Conservation (phyloP, 2,113 vertebrate genomes). For the Ammospiza caudacuta region DNA sequence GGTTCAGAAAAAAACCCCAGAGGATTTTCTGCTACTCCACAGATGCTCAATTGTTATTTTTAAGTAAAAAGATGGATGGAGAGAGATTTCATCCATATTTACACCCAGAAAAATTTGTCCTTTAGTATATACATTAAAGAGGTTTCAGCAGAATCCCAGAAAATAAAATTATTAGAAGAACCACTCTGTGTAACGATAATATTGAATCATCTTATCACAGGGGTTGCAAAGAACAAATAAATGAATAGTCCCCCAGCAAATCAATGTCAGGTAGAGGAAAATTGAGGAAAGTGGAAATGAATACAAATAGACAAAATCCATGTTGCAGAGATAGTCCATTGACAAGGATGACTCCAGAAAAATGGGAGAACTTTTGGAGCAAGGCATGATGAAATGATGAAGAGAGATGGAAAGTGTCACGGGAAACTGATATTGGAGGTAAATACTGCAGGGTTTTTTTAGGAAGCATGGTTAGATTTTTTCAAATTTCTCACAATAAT, state of each 20-base stretch:
- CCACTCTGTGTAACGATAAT: fast-evolving
- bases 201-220: neutral
- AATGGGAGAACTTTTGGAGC: neutral
- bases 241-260: neutral
- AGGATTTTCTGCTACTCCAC: neutral
- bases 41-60: neutral
- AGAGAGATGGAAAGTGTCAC: neutral
- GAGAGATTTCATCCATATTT: neutral
- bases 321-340: neutral
- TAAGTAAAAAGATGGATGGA: neutral
- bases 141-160: neutral
- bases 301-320: neutral
- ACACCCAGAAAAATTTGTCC: neutral
- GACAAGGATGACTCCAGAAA: neutral
- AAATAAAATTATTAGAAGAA: neutral
- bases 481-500: neutral
- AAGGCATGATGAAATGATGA: neutral
- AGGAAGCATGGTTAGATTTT: neutral
- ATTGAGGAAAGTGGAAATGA: neutral
- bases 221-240: neutral
- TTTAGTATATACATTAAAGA: neutral
- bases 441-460: neutral
- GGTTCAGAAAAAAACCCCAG: neutral
- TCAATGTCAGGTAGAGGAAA: neutral
- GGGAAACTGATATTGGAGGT: neutral